These are phyloP conservation scores for Apodemus agrarius DNA, from an alignment of 2,797 vertebrate species.

Conservation along the genomic window DNA sequence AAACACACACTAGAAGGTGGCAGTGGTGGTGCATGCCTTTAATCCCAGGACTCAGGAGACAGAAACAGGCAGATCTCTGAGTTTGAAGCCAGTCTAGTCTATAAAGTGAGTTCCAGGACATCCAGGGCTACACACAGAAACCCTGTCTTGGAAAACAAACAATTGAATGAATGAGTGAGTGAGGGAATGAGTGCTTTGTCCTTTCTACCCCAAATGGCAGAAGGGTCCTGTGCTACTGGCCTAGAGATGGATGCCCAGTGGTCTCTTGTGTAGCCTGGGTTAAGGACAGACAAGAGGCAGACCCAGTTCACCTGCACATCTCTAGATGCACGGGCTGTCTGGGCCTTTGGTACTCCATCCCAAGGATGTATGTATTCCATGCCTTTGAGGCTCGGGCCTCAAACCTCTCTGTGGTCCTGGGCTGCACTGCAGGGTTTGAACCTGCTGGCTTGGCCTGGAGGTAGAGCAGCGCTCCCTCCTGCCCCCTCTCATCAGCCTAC, in stretches of 20 bases:
- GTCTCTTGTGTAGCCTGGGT: neutral
- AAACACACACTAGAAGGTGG: neutral
- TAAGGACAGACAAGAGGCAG: neutral
- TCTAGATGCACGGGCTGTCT: neutral
- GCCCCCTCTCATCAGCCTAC: neutral
- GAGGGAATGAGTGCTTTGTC: neutral
- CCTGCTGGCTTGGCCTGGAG: neutral
- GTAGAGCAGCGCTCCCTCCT: neutral
- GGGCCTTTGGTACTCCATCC: neutral
- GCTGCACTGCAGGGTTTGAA: neutral
- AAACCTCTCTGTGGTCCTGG: neutral
- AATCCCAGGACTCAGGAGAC: neutral
- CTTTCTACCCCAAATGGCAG: neutral
- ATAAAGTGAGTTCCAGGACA: neutral
- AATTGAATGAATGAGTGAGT: neutral
- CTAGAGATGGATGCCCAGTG: accelerated
- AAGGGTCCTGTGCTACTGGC: neutral
- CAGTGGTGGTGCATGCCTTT: neutral
- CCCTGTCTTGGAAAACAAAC: neutral
- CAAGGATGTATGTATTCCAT: neutral
- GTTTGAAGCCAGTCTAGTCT: neutral
- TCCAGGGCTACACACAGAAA: neutral
- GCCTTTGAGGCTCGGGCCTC: neutral
- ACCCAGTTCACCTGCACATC: accelerated
- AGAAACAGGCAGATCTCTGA: neutral